Evolutionary conservation across 2,888 invertebrate species (phyloP).

Genomic region (Campoplex capitator): DNA sequence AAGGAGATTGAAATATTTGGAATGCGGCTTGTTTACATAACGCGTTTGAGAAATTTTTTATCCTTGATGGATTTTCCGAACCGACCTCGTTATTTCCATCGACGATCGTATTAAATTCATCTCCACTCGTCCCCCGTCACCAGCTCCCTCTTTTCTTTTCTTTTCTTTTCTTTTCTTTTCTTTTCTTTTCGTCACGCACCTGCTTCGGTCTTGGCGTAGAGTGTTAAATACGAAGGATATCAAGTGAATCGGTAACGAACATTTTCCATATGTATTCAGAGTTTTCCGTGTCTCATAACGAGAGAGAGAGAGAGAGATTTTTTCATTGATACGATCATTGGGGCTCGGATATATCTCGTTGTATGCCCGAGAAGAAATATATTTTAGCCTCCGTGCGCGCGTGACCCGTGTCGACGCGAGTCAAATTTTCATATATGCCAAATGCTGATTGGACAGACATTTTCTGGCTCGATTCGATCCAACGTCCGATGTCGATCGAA

Average conservation of each 20-base stretch:
- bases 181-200: background rate
- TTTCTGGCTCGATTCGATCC: background rate
- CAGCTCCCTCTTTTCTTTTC: background rate
- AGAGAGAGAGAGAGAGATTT: background rate
- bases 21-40: constrained; percentile 20
- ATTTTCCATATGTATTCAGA: background rate
- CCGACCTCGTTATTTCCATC: background rate
- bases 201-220: background rate
- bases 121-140: background rate
- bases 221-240: background rate
- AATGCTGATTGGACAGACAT: background rate
- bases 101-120: background rate
- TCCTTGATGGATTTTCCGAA: background rate
- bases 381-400: background rate
- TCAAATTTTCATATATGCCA: background rate
- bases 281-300: background rate
- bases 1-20: background rate
- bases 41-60: background rate
- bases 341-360: background rate
- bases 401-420: background rate
- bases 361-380: background rate
- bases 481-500: background rate
- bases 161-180: background rate
- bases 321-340: background rate
- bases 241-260: background rate